phyloP scores from a whole-genome alignment of 2,888 invertebrate species.

The Erpobdella octoculata region DNA sequence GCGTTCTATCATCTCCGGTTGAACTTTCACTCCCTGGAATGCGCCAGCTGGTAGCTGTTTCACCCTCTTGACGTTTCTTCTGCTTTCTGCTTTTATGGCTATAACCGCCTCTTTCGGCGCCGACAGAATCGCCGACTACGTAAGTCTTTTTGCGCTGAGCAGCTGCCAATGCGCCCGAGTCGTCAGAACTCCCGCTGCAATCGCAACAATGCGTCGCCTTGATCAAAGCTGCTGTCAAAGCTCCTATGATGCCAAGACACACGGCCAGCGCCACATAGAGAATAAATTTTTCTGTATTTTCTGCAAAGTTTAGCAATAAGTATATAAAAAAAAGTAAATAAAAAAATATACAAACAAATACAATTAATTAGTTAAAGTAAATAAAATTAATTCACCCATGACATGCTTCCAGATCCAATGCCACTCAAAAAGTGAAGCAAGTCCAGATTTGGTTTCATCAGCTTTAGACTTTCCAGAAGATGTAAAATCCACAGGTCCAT shows the following conservation, averaged over 20 bases:
- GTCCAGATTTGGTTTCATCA: no score
- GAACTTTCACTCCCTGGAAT: constrained; percentile 28
- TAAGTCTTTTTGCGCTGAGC: neutral
- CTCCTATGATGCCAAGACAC: constrained; percentile 26
- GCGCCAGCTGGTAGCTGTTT: constrained; percentile 12
- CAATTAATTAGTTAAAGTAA: neutral
- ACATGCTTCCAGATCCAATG: constrained; percentile 11
- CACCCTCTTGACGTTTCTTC: constrained; percentile 4
- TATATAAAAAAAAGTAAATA: neutral
- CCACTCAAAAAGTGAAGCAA: neutral
- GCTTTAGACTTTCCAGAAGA: neutral
- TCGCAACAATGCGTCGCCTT: constrained; percentile 2
- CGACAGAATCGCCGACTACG: neutral
- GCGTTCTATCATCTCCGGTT: constrained; percentile 23
- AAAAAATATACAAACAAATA: neutral
- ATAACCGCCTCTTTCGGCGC: neutral
- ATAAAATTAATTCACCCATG: constrained; percentile 3
- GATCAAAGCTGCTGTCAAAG: constrained; percentile 18
- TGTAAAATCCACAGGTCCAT: no score
- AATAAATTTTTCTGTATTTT: constrained; percentile 27
- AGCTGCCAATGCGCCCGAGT: no score
- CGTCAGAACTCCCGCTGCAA: neutral
- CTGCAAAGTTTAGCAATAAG: constrained; percentile 13
- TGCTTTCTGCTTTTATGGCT: neutral
- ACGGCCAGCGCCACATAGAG: constrained; percentile 16